These are phyloP conservation scores for Henricia sp. DNA, from an alignment of 53 echinoderm and acorn worm species.

Conservation along the genomic window DNA sequence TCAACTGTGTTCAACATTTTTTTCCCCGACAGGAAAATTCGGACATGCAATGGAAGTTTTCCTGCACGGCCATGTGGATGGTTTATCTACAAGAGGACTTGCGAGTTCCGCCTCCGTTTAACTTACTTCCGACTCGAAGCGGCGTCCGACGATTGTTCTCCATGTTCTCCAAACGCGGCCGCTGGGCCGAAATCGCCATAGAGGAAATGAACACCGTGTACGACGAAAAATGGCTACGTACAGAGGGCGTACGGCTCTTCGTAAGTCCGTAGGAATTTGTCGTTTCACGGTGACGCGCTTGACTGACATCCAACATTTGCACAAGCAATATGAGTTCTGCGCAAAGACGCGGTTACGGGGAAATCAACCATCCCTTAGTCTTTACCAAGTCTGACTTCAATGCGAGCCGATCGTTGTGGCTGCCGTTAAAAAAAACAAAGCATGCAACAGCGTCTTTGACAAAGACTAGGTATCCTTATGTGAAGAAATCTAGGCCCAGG, in stretches of 20 bases:
- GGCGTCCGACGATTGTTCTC: conserved; percentile 26
- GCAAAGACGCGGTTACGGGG: no score
- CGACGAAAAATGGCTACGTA: conserved; percentile 50
- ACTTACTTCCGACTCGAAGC: conserved; percentile 70
- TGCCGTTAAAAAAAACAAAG: no score
- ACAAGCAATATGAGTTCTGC: no score
- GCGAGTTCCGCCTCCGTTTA: conserved; percentile 92
- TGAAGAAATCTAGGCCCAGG: no score
- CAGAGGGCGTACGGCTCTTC: conserved; percentile 46
- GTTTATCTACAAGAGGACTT: conserved; percentile 74
- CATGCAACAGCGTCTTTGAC: no score
- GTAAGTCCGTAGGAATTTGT: conserved; percentile 5
- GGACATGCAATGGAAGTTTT: conserved; percentile 95
- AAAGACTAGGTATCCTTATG: no score
- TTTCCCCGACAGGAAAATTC: conserved; percentile 93
- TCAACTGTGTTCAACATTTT: no score
- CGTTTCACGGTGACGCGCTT: neutral
- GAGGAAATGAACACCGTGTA: conserved; percentile 40
- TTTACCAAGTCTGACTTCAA: no score
- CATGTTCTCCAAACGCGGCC: conserved; percentile 40
- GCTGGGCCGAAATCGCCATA: conserved; percentile 36
- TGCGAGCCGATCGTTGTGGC: no score
- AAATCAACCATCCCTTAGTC: no score
- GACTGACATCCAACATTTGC: neutral
- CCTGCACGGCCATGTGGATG: conserved; percentile 92